Conservation (phyloP, 2,113 vertebrate species). For the Spilogale gracilis region DNA sequence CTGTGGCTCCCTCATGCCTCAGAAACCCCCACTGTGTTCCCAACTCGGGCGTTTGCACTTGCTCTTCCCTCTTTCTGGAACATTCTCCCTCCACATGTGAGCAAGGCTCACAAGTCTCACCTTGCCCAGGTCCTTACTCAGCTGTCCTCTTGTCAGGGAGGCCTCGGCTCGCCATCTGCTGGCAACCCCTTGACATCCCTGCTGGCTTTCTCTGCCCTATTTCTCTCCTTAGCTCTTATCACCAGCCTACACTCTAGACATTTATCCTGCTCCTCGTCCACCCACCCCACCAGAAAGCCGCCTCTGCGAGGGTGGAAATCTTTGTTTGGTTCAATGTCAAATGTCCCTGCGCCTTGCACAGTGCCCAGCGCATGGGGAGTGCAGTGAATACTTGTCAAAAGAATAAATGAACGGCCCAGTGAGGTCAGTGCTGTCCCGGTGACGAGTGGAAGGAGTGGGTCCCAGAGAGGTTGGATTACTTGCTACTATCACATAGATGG, state of each 20-base stretch:
- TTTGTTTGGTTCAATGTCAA: neutral
- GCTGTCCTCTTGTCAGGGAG: neutral
- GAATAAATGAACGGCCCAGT: accelerated
- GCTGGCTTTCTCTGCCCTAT: accelerated
- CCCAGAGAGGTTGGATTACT: neutral
- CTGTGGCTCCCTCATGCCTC: neutral
- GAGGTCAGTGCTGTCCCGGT: neutral
- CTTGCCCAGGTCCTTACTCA: neutral
- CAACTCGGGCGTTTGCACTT: neutral
- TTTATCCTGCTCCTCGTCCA: too few species aligned
- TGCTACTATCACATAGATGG: neutral
- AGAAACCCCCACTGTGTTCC: neutral
- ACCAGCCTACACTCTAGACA: accelerated
- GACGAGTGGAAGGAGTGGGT: neutral
- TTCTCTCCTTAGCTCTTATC: neutral
- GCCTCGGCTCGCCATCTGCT: neutral
- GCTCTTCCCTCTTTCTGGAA: neutral
- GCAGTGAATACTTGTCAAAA: neutral
- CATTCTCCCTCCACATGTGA: neutral
- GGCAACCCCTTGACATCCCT: neutral
- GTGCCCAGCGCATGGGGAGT: neutral
- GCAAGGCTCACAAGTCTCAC: neutral
- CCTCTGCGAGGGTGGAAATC: neutral
- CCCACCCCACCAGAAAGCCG: neutral
- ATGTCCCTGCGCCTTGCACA: neutral